Evolutionary conservation across 2,113 vertebrate genomes (phyloP).

Genomic region (Dicaeum eximium): DNA sequence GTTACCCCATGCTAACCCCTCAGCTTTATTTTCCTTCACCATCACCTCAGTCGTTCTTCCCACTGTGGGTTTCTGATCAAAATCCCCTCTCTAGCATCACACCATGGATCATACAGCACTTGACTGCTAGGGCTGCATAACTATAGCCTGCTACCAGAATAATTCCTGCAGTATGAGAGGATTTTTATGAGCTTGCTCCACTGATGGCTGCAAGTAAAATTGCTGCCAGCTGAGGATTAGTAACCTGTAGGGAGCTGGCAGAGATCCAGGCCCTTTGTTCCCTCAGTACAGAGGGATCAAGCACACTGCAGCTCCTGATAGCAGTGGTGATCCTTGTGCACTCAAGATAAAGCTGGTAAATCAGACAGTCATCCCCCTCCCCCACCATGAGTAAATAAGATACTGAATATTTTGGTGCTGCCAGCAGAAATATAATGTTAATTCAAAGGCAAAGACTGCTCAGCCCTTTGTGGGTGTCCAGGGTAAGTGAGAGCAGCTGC

Average conservation of each 20-base stretch:
- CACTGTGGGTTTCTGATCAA: neutral
- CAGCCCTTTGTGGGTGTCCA: neutral
- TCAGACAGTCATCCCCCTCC: neutral
- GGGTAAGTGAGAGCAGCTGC: constrained; percentile 12
- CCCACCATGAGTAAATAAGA: neutral
- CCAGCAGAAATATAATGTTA: neutral
- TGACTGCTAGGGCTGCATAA: neutral
- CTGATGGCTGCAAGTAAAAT: neutral
- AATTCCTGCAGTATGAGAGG: neutral
- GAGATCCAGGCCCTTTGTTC: constrained; percentile 19
- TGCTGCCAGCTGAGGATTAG: neutral
- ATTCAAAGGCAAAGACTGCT: constrained; percentile 1
- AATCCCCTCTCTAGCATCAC: neutral
- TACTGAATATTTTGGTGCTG: neutral
- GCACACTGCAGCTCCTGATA: neutral
- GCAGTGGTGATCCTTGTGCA: neutral
- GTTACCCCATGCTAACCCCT: neutral
- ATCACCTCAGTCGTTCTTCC: neutral
- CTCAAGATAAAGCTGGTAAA: neutral
- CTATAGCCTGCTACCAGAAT: neutral
- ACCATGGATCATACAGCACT: neutral
- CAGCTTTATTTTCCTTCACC: neutral
- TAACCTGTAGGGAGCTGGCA: constrained; percentile 4
- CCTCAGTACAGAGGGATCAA: neutral
- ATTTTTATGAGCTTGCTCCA: neutral